phyloP scores from a whole-genome alignment of 1,140 invertebrate genomes.

The Nylanderia fulva region DNA sequence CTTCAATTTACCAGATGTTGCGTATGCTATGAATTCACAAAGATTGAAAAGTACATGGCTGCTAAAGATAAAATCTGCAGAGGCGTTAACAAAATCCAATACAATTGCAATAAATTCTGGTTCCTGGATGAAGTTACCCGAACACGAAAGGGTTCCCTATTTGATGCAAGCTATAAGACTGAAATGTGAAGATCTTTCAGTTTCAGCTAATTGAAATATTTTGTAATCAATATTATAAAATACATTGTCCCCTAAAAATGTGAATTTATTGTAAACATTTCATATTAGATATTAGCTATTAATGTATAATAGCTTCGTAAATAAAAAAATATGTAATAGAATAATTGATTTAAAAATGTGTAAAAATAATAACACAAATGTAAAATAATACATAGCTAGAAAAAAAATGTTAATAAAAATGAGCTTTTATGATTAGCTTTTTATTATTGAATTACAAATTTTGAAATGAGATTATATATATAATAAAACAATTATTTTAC shows the following conservation, averaged over 20 bases:
- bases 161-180: conserved; percentile 84
- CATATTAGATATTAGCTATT: neutral
- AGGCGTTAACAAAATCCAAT: conserved; percentile 77
- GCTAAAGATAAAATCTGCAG: conserved; percentile 81
- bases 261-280: conserved; percentile 9
- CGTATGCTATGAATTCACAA: conserved; percentile 83
- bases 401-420: neutral
- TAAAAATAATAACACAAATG: neutral
- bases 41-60: conserved; percentile 76
- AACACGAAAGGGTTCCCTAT: conserved; percentile 85
- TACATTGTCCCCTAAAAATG: neutral
- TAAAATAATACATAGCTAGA: conserved; percentile 8
- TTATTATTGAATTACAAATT: too few species aligned
- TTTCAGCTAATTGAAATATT: conserved; percentile 33
- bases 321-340: conserved; percentile 3
- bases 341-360: neutral
- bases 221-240: conserved; percentile 22
- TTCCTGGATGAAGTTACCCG: conserved; percentile 81
- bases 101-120: conserved; percentile 81
- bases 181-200: conserved; percentile 67
- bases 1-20: conserved; percentile 72
- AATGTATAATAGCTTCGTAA: neutral
- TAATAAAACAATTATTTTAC: too few species aligned
- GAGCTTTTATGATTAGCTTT: too few species aligned
- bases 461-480: too few species aligned